Evolutionary conservation across 2,113 vertebrate species (phyloP).

Genomic region (Psittacula cyanocephala): DNA sequence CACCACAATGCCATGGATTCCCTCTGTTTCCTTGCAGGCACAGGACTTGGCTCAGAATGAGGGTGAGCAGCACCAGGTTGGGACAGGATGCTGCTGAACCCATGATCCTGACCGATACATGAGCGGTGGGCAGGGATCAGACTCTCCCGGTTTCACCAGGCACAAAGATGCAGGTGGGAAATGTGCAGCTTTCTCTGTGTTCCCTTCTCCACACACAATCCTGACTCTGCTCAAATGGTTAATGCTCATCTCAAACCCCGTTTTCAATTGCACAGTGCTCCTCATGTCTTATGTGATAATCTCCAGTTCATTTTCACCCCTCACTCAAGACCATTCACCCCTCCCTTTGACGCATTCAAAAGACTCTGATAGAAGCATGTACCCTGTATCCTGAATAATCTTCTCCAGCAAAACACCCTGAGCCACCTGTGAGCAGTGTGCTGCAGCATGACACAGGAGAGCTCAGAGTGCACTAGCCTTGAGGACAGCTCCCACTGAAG

Average conservation of each 20-base stretch:
- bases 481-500: background rate
- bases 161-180: background rate
- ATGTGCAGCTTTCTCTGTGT: background rate
- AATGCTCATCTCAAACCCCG: background rate
- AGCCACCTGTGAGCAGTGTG: background rate
- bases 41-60: background rate
- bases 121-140: background rate
- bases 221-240: background rate
- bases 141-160: background rate
- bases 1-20: accelerated
- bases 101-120: background rate
- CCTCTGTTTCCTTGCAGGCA: background rate
- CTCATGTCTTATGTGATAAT: background rate
- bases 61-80: background rate
- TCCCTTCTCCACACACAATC: background rate
- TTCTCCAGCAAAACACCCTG: background rate
- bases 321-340: background rate
- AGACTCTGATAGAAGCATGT: background rate
- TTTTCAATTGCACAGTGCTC: background rate
- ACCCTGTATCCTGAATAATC: background rate
- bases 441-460: background rate
- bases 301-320: background rate
- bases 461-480: background rate
- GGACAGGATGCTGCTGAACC: background rate
- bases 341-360: background rate